Conservation (phyloP, 2,797 vertebrate species). For the Artibeus lituratus region DNA sequence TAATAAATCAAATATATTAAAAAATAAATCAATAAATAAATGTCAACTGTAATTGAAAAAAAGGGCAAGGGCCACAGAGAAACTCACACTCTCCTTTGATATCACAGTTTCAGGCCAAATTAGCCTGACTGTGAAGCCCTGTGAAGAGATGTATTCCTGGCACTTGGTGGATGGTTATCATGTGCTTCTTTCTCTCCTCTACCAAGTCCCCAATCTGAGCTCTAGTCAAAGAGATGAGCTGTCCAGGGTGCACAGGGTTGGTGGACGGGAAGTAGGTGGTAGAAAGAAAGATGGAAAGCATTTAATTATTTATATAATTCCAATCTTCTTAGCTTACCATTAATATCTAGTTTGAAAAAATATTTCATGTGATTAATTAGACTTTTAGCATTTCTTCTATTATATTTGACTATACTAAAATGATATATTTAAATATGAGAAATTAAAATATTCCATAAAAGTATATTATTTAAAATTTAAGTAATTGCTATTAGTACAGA, state of each 20-base stretch:
- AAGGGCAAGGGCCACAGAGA: not conserved
- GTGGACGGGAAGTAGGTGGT: not conserved
- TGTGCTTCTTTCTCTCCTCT: not conserved
- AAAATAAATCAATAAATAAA: not conserved
- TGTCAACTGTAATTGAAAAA: not conserved
- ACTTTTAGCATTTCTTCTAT: constrained; percentile 9
- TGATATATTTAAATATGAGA: not conserved
- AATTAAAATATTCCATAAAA: not conserved
- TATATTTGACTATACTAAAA: not conserved
- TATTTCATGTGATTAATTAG: not conserved
- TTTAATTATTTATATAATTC: not conserved
- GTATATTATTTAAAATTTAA: not conserved
- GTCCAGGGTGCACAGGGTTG: not conserved
- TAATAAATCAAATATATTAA: too few species aligned
- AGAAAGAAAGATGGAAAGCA: not conserved
- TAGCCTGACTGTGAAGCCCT: not conserved
- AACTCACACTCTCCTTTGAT: not conserved
- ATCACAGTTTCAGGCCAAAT: not conserved
- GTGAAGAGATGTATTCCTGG: not conserved
- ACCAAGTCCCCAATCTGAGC: not conserved
- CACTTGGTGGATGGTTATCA: not conserved
- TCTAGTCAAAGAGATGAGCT: not conserved
- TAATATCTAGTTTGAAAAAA: not conserved
- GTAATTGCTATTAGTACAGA: not conserved
- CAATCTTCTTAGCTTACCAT: not conserved